Evolutionary conservation across 2,797 vertebrate species (phyloP).

Genomic region (Odontamblyopus rebecca): DNA sequence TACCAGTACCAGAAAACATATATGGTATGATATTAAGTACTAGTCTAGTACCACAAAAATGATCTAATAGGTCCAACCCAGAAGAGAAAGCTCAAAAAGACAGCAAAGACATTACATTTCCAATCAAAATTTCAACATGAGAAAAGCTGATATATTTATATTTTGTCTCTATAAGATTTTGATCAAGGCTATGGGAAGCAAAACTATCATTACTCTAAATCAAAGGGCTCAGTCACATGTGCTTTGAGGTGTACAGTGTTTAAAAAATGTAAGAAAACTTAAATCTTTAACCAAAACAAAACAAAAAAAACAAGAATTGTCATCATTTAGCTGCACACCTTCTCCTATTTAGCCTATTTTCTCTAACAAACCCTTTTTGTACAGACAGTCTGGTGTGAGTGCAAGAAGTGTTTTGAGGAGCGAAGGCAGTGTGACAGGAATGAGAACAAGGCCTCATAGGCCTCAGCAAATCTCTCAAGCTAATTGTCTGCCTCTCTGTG

Average conservation of each 20-base stretch:
- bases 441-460: slow-evolving; percentile 58
- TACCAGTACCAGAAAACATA: no score
- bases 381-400: slow-evolving; percentile 26
- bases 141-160: not conserved
- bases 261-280: not conserved
- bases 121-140: not conserved
- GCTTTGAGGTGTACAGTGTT: not conserved
- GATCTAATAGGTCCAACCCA: no score
- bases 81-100: no score
- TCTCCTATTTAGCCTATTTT: slow-evolving; percentile 29
- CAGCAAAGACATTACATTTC: no score
- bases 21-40: no score
- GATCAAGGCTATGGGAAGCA: not conserved
- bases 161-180: not conserved
- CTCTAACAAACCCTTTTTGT: slow-evolving; percentile 12
- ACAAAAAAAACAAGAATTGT: no score
- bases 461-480: slow-evolving; percentile 52
- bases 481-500: slow-evolving; percentile 56
- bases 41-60: no score
- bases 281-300: not conserved
- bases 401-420: slow-evolving; percentile 39
- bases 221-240: not conserved
- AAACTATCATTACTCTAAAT: not conserved
- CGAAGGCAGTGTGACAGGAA: slow-evolving; percentile 64
- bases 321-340: not conserved